Conservation (phyloP, 1,140 invertebrate genomes). For the Drosophila lacteicornis region DNA sequence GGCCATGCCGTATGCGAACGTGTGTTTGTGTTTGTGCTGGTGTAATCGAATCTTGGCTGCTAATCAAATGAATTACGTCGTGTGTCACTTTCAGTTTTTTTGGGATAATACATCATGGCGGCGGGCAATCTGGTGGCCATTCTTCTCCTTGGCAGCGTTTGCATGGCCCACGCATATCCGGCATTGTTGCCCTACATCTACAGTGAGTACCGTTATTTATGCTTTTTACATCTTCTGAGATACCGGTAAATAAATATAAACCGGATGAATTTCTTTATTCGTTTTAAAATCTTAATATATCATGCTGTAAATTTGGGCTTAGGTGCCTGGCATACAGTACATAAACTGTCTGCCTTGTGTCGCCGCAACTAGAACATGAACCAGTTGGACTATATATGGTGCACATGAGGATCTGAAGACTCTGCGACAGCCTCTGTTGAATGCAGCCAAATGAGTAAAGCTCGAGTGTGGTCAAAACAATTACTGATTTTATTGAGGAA, state of each 20-base stretch:
- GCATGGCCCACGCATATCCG: slow-evolving; percentile 68
- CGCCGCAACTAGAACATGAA: no score
- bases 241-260: not conserved
- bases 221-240: not conserved
- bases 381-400: no score
- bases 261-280: not conserved
- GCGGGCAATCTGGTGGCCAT: slow-evolving; percentile 55
- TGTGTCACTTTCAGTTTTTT: slow-evolving; percentile 62
- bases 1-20: not conserved
- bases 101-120: slow-evolving; percentile 56
- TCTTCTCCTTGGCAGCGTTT: slow-evolving; percentile 60
- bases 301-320: no score
- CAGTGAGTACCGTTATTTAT: slow-evolving; percentile 46
- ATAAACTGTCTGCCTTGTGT: no score
- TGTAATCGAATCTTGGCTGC: slow-evolving; percentile 64
- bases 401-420: no score
- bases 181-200: slow-evolving; percentile 71
- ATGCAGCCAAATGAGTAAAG: no score
- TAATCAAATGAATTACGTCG: slow-evolving; percentile 67
- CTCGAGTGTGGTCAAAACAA: no score
- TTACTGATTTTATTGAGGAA: no score
- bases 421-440: no score
- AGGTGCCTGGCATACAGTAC: no score
- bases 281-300: no score
- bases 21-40: slow-evolving; percentile 30